Percentiles rank a stretch among this genome's conserved stretches.
Evolutionary conservation across 2,888 invertebrate genomes (phyloP).

Genomic region (Thereva unica): DNA sequence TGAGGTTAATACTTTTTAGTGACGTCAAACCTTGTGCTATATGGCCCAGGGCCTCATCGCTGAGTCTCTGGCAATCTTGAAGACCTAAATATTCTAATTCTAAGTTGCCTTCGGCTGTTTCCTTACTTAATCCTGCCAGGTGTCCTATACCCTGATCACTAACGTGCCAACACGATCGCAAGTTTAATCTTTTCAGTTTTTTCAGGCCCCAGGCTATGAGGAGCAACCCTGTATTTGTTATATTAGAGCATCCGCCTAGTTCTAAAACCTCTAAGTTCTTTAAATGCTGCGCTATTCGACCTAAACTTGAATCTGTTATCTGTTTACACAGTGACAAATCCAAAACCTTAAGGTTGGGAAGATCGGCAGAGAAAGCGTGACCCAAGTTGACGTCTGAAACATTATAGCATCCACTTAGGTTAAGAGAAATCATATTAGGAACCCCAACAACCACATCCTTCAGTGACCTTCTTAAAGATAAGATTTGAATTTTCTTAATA

Average conservation of each 20-base stretch:
- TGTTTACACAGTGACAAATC: conserved; percentile 93
- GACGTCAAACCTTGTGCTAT: conserved; percentile 79
- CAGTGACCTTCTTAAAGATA: conserved; percentile 80
- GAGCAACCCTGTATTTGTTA: conserved; percentile 85
- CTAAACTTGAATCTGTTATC: conserved; percentile 87
- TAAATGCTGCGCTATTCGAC: conserved; percentile 80
- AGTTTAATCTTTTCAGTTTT: conserved; percentile 80
- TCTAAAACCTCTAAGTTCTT: conserved; percentile 86
- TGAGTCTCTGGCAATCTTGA: conserved; percentile 93
- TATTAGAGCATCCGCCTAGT: conserved; percentile 88
- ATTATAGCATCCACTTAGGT: conserved; percentile 91
- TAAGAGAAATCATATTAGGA: conserved; percentile 83
- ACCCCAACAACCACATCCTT: conserved; percentile 85
- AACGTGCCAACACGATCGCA: conserved; percentile 91
- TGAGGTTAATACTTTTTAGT: conserved; percentile 85
- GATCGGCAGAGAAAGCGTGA: conserved; percentile 78
- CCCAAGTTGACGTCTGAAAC: conserved; percentile 84
- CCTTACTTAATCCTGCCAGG: conserved; percentile 74
- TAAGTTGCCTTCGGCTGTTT: conserved; percentile 69
- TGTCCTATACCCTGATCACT: conserved; percentile 90
- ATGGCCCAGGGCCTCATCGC: conserved; percentile 87
- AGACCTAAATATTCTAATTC: conserved; percentile 82
- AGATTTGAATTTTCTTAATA: conserved; percentile 84
- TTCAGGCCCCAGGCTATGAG: conserved; percentile 86
- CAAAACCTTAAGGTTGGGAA: conserved; percentile 76